phyloP scores from a whole-genome alignment of 1,140 invertebrate species.

The Notospermus geniculatus region DNA sequence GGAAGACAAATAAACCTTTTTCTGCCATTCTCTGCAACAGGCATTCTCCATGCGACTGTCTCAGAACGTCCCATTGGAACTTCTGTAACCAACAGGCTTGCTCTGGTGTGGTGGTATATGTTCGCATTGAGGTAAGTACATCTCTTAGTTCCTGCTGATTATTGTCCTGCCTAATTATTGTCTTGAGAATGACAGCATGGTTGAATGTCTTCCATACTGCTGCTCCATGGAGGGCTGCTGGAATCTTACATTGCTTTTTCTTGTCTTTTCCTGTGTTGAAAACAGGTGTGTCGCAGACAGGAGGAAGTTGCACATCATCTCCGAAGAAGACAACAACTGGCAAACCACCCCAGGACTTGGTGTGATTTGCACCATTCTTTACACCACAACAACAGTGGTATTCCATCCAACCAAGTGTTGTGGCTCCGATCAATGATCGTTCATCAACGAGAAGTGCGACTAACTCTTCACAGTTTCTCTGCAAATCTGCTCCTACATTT shows the following conservation, averaged over 20 bases:
- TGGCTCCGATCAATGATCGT: slow-evolving; percentile 1
- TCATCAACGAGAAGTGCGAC: slow-evolving; percentile 4
- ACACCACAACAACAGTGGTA: slow-evolving; percentile 22
- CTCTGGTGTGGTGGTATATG: background rate
- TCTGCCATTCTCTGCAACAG: background rate
- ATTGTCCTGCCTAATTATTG: slow-evolving; percentile 19
- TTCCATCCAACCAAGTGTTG: slow-evolving; percentile 27
- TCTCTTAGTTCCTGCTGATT: slow-evolving; percentile 16
- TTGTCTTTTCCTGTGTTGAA: slow-evolving; percentile 11
- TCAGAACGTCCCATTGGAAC: background rate
- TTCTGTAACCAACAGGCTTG: slow-evolving; percentile 5
- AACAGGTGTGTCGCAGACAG: slow-evolving; percentile 25
- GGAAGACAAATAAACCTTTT: slow-evolving; percentile 5
- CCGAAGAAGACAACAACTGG: slow-evolving; percentile 29
- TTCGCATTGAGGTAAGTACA: slow-evolving; percentile 6
- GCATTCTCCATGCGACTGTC: background rate
- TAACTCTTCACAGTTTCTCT: background rate
- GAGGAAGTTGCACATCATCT: slow-evolving; percentile 29
- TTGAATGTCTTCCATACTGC: slow-evolving; percentile 24
- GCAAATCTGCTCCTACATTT: background rate
- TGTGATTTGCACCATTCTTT: slow-evolving; percentile 4
- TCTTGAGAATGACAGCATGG: slow-evolving; percentile 19
- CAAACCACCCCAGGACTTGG: slow-evolving; percentile 22
- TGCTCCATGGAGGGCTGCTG: slow-evolving; percentile 23
- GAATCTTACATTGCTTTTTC: slow-evolving; percentile 4